Conservation (phyloP, 2,797 vertebrate species). For the Champsocephalus esox region DNA sequence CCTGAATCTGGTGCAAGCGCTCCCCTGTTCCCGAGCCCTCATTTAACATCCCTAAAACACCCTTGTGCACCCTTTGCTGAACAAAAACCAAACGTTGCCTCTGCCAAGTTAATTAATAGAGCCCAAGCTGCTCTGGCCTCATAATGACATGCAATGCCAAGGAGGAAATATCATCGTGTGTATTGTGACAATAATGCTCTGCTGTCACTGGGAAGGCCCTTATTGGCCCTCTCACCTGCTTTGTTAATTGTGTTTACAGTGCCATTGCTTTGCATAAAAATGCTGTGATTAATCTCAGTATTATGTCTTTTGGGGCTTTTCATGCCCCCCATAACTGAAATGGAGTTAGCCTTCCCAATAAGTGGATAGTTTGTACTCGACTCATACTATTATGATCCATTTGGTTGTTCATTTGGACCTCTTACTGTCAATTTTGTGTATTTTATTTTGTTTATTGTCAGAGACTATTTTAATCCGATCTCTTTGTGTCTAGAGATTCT, state of each 20-base stretch:
- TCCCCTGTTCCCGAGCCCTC: slow-evolving; percentile 69
- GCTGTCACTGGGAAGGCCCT: slow-evolving; percentile 68
- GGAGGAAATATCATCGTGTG: slow-evolving; percentile 69
- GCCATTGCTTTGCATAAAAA: slow-evolving; percentile 51
- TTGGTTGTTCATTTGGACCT: slow-evolving; percentile 22
- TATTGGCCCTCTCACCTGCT: slow-evolving; percentile 61
- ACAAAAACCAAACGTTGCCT: slow-evolving; percentile 78
- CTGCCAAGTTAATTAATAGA: slow-evolving; percentile 89
- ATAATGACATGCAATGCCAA: slow-evolving; percentile 61
- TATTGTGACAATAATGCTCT: slow-evolving; percentile 65
- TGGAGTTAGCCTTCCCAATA: slow-evolving; percentile 32
- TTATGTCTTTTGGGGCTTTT: slow-evolving; percentile 46
- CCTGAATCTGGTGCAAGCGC: slow-evolving; percentile 70
- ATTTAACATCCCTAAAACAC: slow-evolving; percentile 81
- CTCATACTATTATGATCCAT: slow-evolving; percentile 16
- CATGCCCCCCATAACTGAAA: slow-evolving; percentile 47
- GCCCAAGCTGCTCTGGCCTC: slow-evolving; percentile 79
- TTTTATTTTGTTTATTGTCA: background rate
- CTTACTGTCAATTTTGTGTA: slow-evolving; percentile 1
- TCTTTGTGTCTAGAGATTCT: too few species aligned
- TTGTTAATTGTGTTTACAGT: slow-evolving; percentile 72
- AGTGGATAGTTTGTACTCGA: slow-evolving; percentile 40
- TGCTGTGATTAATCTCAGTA: slow-evolving; percentile 70
- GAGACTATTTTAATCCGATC: too few species aligned
- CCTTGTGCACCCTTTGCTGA: slow-evolving; percentile 62